Conservation (phyloP, 64 coral and sea anemone genomes). For the Montipora sp. region DNA sequence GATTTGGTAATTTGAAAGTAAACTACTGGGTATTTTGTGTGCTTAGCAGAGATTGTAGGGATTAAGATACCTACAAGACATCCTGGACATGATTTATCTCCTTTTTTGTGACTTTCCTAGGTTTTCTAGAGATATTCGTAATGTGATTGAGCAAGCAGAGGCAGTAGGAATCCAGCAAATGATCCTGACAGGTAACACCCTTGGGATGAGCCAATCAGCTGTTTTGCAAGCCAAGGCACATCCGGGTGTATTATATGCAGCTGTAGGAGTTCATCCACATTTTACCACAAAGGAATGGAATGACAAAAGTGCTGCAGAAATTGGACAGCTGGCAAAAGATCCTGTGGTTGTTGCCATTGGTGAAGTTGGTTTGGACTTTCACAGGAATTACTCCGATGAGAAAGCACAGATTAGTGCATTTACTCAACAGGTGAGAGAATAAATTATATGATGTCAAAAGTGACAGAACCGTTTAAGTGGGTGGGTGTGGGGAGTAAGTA, state of each 20-base stretch:
- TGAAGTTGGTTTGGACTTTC: slow-evolving; percentile 97
- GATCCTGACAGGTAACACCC: slow-evolving; percentile 93
- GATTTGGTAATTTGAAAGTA: too few relatives aligned
- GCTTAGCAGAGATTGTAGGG: too few relatives aligned
- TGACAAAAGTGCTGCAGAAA: slow-evolving; percentile 65
- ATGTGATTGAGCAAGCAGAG: slow-evolving; percentile 85
- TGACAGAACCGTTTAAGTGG: too few relatives aligned
- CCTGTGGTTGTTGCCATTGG: slow-evolving; percentile 97
- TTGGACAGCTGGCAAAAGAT: slow-evolving; percentile 75
- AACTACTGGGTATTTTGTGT: too few relatives aligned
- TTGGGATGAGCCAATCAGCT: slow-evolving; percentile 82
- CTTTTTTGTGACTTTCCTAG: slow-evolving; percentile 38
- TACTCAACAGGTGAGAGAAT: slow-evolving; percentile 82
- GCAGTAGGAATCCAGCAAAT: slow-evolving; percentile 90
- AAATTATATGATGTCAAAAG: background rate
- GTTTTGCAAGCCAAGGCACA: slow-evolving; percentile 80
- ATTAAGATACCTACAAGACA: too few relatives aligned
- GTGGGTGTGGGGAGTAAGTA: too few relatives aligned
- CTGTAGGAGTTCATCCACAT: slow-evolving; percentile 96
- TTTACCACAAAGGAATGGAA: slow-evolving; percentile 96
- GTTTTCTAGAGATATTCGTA: slow-evolving; percentile 85
- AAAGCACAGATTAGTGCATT: slow-evolving; percentile 87
- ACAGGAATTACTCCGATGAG: slow-evolving; percentile 94
- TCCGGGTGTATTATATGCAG: slow-evolving; percentile 80
- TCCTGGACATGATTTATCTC: too few relatives aligned